A percentile compares a stretch with the other conserved stretches of the same genome.
These are phyloP conservation scores for Chelonia mydas DNA, from an alignment of 2,797 vertebrate species.

Conservation along the genomic window DNA sequence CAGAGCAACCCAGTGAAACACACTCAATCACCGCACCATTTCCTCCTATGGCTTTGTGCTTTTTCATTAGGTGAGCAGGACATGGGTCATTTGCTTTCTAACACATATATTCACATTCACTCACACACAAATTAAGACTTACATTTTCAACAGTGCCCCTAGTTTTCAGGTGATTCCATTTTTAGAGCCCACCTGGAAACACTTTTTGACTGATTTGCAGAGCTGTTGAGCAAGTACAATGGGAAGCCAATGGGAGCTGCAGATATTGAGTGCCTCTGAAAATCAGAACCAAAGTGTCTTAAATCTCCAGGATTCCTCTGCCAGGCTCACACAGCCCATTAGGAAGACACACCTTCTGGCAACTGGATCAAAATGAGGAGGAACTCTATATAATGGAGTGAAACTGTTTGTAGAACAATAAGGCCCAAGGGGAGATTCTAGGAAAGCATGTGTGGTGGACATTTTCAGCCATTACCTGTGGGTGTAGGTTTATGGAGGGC, in stretches of 20 bases:
- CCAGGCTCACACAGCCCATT: neutral
- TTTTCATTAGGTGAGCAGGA: accelerated
- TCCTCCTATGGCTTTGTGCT: neutral
- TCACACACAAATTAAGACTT: neutral
- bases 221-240: neutral
- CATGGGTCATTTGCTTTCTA: accelerated
- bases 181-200: neutral
- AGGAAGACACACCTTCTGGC: neutral
- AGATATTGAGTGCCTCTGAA: neutral
- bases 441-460: neutral
- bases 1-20: neutral
- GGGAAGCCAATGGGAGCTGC: neutral
- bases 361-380: neutral
- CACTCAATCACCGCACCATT: neutral
- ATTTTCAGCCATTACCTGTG: slow-evolving; percentile 86
- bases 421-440: neutral
- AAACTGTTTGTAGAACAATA: neutral
- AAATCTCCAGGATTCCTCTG: neutral
- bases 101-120: neutral
- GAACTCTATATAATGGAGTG: neutral
- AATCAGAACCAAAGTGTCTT: neutral
- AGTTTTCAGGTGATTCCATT: neutral
- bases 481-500: slow-evolving; percentile 93
- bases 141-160: neutral
- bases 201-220: neutral